A percentile compares a stretch with the other conserved stretches of the same genome.
Evolutionary conservation across 2,797 vertebrate species (phyloP).

Genomic region (Lacerta agilis): DNA sequence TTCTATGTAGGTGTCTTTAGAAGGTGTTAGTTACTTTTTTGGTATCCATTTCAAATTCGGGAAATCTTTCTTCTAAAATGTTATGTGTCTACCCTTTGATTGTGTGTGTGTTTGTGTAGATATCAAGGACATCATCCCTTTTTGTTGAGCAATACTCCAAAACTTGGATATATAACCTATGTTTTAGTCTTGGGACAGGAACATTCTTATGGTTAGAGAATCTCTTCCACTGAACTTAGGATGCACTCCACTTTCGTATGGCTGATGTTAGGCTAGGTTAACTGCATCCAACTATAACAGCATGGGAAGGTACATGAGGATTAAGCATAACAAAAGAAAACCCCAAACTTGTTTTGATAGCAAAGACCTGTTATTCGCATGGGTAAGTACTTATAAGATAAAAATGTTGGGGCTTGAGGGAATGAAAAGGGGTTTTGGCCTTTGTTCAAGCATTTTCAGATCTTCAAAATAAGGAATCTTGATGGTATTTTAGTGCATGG

Average conservation of each 20-base stretch:
- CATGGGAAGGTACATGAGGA: slow-evolving; percentile 70
- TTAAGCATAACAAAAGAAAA: slow-evolving; percentile 26
- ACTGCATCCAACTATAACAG: slow-evolving; percentile 76
- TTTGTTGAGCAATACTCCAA: slow-evolving; percentile 80
- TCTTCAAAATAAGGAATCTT: neutral
- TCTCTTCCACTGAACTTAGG: slow-evolving; percentile 76
- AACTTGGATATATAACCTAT: slow-evolving; percentile 83
- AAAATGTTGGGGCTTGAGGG: neutral
- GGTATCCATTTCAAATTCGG: slow-evolving; percentile 68
- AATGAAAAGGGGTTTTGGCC: neutral
- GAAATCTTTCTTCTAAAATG: slow-evolving; percentile 78
- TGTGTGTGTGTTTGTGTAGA: slow-evolving; percentile 69
- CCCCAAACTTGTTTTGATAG: slow-evolving; percentile 60
- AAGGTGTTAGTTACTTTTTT: slow-evolving; percentile 58
- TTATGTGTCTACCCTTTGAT: slow-evolving; percentile 77
- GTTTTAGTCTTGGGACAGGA: slow-evolving; percentile 81
- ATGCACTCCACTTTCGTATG: slow-evolving; percentile 76
- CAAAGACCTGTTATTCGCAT: slow-evolving; percentile 70
- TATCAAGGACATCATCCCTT: slow-evolving; percentile 75
- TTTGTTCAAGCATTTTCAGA: neutral
- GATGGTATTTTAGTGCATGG: neutral
- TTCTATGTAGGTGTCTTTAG: neutral
- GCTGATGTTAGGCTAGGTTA: slow-evolving; percentile 78
- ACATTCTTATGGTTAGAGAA: slow-evolving; percentile 80
- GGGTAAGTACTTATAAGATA: slow-evolving; percentile 58